Conservation (phyloP, 2,797 vertebrate species). For the Lophotriccus pileatus region DNA sequence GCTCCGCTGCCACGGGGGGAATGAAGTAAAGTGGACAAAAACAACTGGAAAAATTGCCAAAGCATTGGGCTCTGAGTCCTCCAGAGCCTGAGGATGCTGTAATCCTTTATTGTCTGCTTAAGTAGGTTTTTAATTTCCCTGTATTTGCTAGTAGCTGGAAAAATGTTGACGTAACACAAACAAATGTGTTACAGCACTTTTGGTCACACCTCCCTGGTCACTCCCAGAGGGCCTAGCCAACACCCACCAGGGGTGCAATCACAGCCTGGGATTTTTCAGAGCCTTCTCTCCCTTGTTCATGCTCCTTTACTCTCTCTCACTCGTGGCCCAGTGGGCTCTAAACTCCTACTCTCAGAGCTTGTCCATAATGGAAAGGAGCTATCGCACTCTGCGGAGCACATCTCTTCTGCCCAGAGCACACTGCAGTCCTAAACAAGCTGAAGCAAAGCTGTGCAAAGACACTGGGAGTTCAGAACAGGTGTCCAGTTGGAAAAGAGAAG, state of each 20-base stretch:
- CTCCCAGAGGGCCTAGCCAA: not conserved
- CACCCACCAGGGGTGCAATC: accelerated
- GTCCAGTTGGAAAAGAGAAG: not conserved
- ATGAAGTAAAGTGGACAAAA: slow-evolving; percentile 46
- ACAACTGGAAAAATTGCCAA: slow-evolving; percentile 87
- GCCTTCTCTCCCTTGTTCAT: not conserved
- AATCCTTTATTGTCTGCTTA: slow-evolving; percentile 71
- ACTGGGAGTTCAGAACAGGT: not conserved
- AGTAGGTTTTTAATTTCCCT: slow-evolving; percentile 69
- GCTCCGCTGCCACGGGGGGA: not conserved
- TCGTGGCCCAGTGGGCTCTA: not conserved
- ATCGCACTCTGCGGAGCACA: not conserved
- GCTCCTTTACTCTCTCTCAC: not conserved
- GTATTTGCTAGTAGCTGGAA: slow-evolving; percentile 55
- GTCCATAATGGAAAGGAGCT: not conserved
- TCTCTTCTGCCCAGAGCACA: not conserved
- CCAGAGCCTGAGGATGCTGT: slow-evolving; percentile 66
- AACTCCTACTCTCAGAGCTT: not conserved
- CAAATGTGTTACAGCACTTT: not conserved
- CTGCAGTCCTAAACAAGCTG: not conserved
- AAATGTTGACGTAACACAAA: not conserved
- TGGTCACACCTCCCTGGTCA: not conserved
- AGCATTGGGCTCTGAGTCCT: slow-evolving; percentile 80
- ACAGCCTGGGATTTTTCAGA: not conserved
- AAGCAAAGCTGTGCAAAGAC: not conserved